Base-by-base conservation (phyloP, 2,888 invertebrate species). In the Netelia melanura region DNA sequence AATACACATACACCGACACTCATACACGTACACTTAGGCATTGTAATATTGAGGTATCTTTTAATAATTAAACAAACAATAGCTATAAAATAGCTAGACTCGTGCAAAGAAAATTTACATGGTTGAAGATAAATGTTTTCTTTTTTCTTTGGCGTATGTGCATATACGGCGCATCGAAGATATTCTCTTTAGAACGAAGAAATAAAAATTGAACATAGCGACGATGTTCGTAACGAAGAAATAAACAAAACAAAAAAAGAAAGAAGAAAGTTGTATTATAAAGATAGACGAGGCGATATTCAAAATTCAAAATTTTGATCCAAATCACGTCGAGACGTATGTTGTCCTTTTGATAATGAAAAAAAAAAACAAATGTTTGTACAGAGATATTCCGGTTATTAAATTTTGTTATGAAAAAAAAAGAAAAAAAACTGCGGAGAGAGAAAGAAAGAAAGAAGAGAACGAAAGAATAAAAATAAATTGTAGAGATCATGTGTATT, bases 321-420 rank as follows among this genome's bases (percentile, higher is more conserved):
- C 89, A 85, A 77, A 85, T 87, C 83, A 85, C 74, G 83, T 74
- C 82, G 81, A 86, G 76, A 79, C 87, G 90, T 88, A 89, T 90
- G 91, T 92, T 92, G 89, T 89, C 91, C 92, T 92, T 93, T 93
- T 92, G 90, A 93, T 91, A 91, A 91, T 90, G 85, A 83, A 56
- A 74, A 21, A 65, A 43, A 80, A 61, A 84, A 81, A 87, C 89
- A 90, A 92, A 92, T 87, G 92, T 93, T 93, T 93, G 93, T 93
- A 93, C 93, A 93, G 93, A 93, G 92, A 93, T 93, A 92, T 93
- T 93, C 93, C 92, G 93, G 92, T 93, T 93, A 93, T 93, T 93
- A 92, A 93, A 93, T 93, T 93, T 93, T 93, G 92, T 93, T 93
- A 93, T 90, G 89, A 81, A 90, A 90, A 85, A 76, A 74, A 80